These are phyloP conservation scores for Stichopus chloronotus DNA, from an alignment of 35 echinoderm and acorn worm genomes.

Conservation along the genomic window DNA sequence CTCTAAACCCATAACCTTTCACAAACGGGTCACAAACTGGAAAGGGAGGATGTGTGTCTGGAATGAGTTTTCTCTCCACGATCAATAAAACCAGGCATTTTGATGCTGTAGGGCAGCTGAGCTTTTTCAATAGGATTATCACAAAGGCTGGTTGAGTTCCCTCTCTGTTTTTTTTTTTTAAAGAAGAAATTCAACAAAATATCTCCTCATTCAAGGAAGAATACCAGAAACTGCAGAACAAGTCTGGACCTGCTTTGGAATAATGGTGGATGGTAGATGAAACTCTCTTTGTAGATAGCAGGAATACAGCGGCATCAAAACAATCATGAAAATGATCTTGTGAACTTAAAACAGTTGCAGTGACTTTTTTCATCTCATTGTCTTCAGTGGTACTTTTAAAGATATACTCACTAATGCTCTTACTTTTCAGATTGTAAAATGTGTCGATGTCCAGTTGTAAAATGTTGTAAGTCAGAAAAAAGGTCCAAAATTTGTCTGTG, in stretches of 20 bases:
- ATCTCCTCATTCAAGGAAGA: neutral
- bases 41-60: neutral
- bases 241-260: neutral
- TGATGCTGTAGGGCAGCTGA: neutral
- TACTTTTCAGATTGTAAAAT: no score
- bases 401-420: no score
- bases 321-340: no score
- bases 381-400: no score
- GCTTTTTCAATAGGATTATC: neutral
- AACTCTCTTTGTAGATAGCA: no score
- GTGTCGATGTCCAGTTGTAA: no score
- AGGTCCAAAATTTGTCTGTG: no score
- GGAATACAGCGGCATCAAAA: no score
- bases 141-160: neutral
- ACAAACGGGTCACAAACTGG: neutral
- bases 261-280: neutral
- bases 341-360: no score
- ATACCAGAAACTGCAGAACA: neutral
- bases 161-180: neutral
- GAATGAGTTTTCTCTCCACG: neutral
- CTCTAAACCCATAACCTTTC: neutral
- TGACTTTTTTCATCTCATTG: no score
- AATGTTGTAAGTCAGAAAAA: no score
- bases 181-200: neutral
- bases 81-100: neutral